Base-by-base conservation (phyloP, 2,113 vertebrate genomes). In the Chinchilla lanigera region DNA sequence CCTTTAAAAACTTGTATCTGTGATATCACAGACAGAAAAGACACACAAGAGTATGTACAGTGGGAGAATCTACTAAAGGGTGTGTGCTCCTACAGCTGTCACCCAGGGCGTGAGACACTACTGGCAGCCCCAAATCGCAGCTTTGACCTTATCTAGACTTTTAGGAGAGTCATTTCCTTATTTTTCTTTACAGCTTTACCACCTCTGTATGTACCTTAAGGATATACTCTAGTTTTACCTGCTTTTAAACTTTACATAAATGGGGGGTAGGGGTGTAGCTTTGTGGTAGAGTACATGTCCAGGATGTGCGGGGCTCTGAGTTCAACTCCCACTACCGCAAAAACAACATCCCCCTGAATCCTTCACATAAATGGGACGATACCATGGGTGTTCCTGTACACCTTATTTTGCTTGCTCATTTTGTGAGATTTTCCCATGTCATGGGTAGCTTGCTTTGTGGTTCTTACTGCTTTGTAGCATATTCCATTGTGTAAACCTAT, bases 81-180 rank as follows among this genome's bases (percentile, higher is more conserved):
- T 80, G 56, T 19, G 9, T 12, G 20, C 30, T 83, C 47, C 38
- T 82, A 22, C 44, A 52, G 17, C 20, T 9, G 16, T 38, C 0
- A 0, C 38, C 71, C 35, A 50, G 67, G 58, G 10, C 41, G 16
- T 67, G 73, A 81, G 54, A 24, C 17, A 28, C 19, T 30, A 0
- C 61, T 11, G 3, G 16, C 28, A 58, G 24, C 12, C 38, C n/a
- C n/a, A 0, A 2, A 1, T 5, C 0, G 17, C 38, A 10, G 22
- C 13, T 52, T 33, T 7, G 60, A 67, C 56, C 20, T 16, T 65
- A 35, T 78, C 38, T 56, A 86, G 60, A 91, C 50, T 73, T 80
- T 17, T 7, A 17, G 90, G 83, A 73, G 7, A 44, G 82, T 89
- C 41, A 28, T 67, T 71, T 65, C 41, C 77, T 86, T 69, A 17